phyloP scores from a whole-genome alignment of 2,797 vertebrate species.

The Centropyge bicolor region DNA sequence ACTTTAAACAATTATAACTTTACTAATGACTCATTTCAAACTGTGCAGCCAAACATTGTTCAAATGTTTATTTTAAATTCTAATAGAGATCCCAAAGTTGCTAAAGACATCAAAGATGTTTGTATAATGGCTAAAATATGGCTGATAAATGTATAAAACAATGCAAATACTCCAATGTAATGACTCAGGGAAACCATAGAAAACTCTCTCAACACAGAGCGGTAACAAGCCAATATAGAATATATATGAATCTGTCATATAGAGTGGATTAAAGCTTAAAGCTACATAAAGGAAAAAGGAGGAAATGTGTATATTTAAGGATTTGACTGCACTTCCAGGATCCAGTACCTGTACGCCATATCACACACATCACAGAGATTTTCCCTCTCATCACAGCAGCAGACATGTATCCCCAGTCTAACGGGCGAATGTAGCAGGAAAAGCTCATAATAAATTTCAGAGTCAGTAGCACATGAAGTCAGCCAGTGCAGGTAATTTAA shows the following conservation, averaged over 20 bases:
- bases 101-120: background rate
- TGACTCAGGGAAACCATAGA: background rate
- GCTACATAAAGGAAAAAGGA: background rate
- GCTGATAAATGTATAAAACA: background rate
- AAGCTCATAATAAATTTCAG: conserved; percentile 59
- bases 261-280: background rate
- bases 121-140: background rate
- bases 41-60: background rate
- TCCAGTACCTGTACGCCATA: conserved; percentile 13
- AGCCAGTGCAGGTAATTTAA: conserved; percentile 68
- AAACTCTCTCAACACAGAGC: background rate
- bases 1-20: background rate
- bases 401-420: background rate
- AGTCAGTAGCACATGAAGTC: conserved; percentile 66
- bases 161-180: background rate
- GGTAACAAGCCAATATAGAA: background rate
- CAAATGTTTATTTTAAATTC: background rate
- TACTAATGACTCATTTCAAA: background rate
- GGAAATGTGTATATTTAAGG: conserved; percentile 2
- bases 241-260: background rate
- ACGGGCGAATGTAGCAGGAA: conserved; percentile 31
- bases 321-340: conserved; percentile 25
- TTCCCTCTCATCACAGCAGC: conserved; percentile 14
- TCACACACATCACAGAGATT: conserved; percentile 11
- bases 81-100: background rate